Evolutionary conservation across 2,797 vertebrate species (phyloP).

Genomic region (Trachurus trachurus): DNA sequence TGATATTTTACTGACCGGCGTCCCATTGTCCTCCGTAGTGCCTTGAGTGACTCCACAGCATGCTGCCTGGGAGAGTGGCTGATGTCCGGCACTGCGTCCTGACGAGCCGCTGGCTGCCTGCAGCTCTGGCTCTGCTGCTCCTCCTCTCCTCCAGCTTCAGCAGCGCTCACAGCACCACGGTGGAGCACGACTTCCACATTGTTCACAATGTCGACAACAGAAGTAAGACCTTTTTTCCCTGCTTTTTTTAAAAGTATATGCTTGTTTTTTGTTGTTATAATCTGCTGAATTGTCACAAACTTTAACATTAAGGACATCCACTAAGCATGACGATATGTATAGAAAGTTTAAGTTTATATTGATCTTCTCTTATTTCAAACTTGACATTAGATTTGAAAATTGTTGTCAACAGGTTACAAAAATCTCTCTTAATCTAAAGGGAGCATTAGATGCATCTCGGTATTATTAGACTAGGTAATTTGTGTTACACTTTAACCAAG

Average conservation of each 20-base stretch:
- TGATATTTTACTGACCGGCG: background rate
- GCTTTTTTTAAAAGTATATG: background rate
- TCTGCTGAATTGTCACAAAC: background rate
- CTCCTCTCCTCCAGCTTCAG: constrained; percentile 84
- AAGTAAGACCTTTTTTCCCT: constrained; percentile 83
- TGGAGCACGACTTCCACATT: constrained; percentile 89
- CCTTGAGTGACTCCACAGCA: constrained; percentile 72
- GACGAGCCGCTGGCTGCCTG: constrained; percentile 80
- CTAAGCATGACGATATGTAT: too few relatives aligned
- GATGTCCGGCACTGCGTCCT: constrained; percentile 71
- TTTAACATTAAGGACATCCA: background rate
- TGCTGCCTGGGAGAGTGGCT: constrained; percentile 76
- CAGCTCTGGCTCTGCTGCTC: constrained; percentile 84
- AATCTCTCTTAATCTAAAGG: background rate
- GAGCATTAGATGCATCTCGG: background rate
- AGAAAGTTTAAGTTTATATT: background rate
- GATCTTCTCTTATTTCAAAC: background rate
- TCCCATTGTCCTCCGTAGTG: constrained; percentile 51
- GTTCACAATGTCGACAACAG: constrained; percentile 92
- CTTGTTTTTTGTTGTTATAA: background rate
- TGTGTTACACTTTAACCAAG: background rate
- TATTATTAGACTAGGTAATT: background rate
- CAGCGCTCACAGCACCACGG: constrained; percentile 86
- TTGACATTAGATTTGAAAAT: background rate
- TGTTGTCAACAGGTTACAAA: background rate